Conservation (phyloP, 2,888 invertebrate species). For the Campoplex capitator region DNA sequence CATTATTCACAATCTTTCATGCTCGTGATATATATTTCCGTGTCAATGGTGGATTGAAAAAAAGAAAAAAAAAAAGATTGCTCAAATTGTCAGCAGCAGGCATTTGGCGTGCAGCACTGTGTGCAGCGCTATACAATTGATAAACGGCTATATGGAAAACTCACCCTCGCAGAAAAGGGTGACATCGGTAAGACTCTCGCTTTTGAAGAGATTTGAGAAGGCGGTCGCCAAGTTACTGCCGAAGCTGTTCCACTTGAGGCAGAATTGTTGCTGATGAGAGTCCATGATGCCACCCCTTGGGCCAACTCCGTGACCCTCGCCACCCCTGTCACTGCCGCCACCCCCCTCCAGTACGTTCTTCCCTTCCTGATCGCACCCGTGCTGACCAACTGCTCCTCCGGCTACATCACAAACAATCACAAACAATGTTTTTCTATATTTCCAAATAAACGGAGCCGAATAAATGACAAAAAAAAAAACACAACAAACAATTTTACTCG, state of each 20-base stretch:
- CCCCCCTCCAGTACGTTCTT: slow-evolving; percentile 79
- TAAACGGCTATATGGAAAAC: slow-evolving; percentile 79
- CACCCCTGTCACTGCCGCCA: slow-evolving; percentile 80
- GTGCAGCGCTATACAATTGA: too few species aligned
- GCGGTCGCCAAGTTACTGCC: slow-evolving; percentile 96
- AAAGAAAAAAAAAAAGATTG: not conserved
- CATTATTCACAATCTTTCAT: too few species aligned
- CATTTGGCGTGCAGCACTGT: not conserved
- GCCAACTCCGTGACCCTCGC: slow-evolving; percentile 81
- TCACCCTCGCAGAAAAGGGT: slow-evolving; percentile 97
- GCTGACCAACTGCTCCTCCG: slow-evolving; percentile 83
- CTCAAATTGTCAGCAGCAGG: not conserved
- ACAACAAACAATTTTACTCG: too few species aligned
- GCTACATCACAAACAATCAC: slow-evolving; percentile 72
- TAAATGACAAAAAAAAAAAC: too few species aligned
- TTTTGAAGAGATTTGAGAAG: slow-evolving; percentile 96
- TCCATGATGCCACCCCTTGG: slow-evolving; percentile 92
- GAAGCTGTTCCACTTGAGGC: slow-evolving; percentile 98
- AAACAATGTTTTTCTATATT: not conserved
- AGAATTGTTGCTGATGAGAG: slow-evolving; percentile 96
- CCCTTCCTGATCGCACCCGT: slow-evolving; percentile 82
- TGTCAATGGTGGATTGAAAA: too few species aligned
- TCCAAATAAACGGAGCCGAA: too few species aligned
- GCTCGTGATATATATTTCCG: too few species aligned
- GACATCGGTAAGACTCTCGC: slow-evolving; percentile 96